Evolutionary conservation across 2,113 vertebrate species (phyloP).

Genomic region (Anser brachyrhynchus): DNA sequence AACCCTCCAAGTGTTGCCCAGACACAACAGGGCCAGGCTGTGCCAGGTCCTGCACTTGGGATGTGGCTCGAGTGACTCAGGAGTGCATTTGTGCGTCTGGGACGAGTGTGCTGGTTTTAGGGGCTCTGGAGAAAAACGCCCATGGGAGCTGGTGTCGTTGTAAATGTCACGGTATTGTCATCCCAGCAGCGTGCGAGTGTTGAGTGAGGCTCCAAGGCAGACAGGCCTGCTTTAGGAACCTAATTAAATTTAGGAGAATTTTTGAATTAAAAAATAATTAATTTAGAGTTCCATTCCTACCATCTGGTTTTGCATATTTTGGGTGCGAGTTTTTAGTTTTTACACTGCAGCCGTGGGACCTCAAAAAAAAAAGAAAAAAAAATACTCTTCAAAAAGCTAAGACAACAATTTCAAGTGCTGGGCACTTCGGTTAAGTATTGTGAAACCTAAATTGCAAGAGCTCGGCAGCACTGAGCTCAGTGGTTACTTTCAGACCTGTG

Average conservation of each 20-base stretch:
- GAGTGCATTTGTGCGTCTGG: neutral
- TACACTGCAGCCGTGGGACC: neutral
- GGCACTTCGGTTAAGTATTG: neutral
- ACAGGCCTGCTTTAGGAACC: neutral
- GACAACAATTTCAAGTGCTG: neutral
- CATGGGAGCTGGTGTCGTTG: neutral
- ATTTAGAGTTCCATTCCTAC: neutral
- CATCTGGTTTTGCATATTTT: neutral
- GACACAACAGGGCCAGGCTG: neutral
- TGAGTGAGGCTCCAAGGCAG: neutral
- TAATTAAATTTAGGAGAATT: neutral
- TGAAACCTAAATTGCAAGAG: constrained; percentile 5
- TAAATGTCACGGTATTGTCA: constrained; percentile 24
- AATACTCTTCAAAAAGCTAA: neutral
- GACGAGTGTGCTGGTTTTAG: neutral
- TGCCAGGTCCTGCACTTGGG: neutral
- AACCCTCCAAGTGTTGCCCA: too few species aligned
- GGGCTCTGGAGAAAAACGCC: neutral
- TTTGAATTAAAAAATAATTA: constrained; percentile 36
- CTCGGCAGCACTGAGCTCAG: neutral
- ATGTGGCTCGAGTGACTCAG: neutral
- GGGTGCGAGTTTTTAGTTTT: constrained; percentile 13
- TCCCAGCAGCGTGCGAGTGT: neutral
- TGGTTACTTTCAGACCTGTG: neutral
- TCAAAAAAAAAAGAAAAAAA: neutral